phyloP scores from a whole-genome alignment of 2,888 invertebrate genomes.

The Strigamia crassipes region DNA sequence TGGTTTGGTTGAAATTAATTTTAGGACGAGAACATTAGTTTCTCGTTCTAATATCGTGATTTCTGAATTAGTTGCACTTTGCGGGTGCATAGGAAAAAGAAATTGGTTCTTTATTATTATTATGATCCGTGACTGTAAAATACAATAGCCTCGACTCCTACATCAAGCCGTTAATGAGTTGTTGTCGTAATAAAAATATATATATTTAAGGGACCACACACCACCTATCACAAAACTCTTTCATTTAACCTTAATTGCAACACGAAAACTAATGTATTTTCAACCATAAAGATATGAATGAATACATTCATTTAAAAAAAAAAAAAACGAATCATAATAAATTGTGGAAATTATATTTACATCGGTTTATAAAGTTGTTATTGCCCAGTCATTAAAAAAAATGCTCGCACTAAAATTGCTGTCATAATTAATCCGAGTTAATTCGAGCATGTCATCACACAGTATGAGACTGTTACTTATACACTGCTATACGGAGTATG shows the following conservation, averaged over 20 bases:
- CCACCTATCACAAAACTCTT: not conserved
- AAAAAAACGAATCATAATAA: not conserved
- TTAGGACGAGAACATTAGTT: not conserved
- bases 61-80: slow-evolving; percentile 28
- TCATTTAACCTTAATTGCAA: not conserved
- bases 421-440: slow-evolving; percentile 38
- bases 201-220: not conserved
- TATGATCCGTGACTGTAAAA: not conserved
- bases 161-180: not conserved
- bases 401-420: slow-evolving; percentile 24
- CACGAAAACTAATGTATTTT: not conserved
- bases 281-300: not conserved
- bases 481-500: not conserved
- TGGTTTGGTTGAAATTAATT: not conserved
- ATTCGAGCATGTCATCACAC: slow-evolving; percentile 33
- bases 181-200: not conserved
- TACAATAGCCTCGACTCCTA: slow-evolving; percentile 13
- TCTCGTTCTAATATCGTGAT: not conserved
- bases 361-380: slow-evolving; percentile 36
- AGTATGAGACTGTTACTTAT: slow-evolving; percentile 2
- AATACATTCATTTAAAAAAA: slow-evolving; percentile 11
- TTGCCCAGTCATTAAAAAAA: slow-evolving; percentile 22
- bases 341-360: slow-evolving; percentile 14
- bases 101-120: slow-evolving; percentile 1
- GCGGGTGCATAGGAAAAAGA: not conserved